Evolutionary conservation across 2,888 invertebrate genomes (phyloP).

Genomic region (Quadriops clusia): DNA sequence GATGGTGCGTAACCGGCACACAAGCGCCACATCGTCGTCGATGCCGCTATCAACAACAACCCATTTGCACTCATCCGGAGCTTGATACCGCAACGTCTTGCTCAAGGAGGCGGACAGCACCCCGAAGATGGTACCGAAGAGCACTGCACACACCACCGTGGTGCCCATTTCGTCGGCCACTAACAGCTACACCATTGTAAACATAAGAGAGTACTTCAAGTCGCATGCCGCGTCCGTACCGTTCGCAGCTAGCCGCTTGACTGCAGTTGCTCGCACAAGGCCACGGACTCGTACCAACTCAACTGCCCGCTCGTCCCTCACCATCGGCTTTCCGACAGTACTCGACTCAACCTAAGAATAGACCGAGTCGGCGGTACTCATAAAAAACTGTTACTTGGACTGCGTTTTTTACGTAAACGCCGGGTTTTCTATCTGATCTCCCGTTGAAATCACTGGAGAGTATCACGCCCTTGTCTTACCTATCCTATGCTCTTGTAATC

Average conservation of each 20-base stretch:
- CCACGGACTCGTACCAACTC: constrained; percentile 31
- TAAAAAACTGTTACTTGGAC: constrained; percentile 32
- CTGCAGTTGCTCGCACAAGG: constrained; percentile 39
- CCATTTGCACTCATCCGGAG: constrained; percentile 74
- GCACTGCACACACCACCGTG: constrained; percentile 45
- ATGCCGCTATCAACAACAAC: constrained; percentile 54
- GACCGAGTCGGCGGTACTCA: constrained; percentile 32
- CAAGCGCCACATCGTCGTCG: constrained; percentile 55
- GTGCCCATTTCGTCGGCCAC: constrained; percentile 34
- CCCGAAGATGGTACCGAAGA: constrained; percentile 48
- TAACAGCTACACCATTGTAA: constrained; percentile 28
- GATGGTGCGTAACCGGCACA: constrained; percentile 63
- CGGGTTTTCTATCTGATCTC: constrained; percentile 33
- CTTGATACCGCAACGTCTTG: constrained; percentile 56
- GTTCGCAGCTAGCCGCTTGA: constrained; percentile 47
- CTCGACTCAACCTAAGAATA: constrained; percentile 29
- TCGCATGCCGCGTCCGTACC: constrained; percentile 41
- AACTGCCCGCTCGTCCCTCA: constrained; percentile 21
- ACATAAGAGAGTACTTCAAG: constrained; percentile 22
- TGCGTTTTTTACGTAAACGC: constrained; percentile 28
- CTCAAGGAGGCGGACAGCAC: constrained; percentile 49
- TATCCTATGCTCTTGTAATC: constrained; percentile 3
- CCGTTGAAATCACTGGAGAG: constrained; percentile 29
- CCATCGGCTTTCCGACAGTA: constrained; percentile 29
- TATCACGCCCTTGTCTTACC: constrained; percentile 19